Base-by-base conservation (phyloP, 2,113 vertebrate species). In the Tretioscincus oriximinensis region DNA sequence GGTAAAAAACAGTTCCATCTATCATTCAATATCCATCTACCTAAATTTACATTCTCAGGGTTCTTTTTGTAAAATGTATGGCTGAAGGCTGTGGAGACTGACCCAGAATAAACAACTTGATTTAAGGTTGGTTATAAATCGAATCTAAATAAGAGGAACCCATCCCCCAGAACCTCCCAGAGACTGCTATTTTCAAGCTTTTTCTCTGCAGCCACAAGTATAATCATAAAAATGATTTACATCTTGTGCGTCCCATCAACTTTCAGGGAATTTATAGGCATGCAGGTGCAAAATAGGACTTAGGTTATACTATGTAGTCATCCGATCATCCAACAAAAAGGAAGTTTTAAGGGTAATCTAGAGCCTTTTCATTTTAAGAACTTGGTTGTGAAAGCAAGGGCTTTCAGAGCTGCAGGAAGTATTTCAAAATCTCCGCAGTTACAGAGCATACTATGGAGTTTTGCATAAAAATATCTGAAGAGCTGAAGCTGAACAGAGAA, bases 381-480 rank as follows among this genome's bases (percentile, higher is more conserved):
- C 26, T 7, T 63, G 65, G 47, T n/a, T 82, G 41, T 82, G 28
- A 64, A 78, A 28, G 18, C 54, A 60, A 35, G 64, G 28, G 31
- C 49, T 76, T 58, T 47, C 18, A 31, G 21, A 14, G 49, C 41
- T 77, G 65, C 65, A 66, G 65, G 14, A 16, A 66, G 29, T 29
- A 29, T 66, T 66, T 29, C 65, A 66, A 66, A 28, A 66, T 29
- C 65, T 60, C 54, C 16, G 20, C 73, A 60, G 72, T 31, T 73
- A 54, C n/a, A 8, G 22, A 63, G 21, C 28, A 76, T 64, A 16
- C 9, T 24, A 9, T 26, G 26, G 22, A 14, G 16, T 47, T 28
- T 69, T 79, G 77, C 35, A 69, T 76, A 81, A 70, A 41, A 70
- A 49, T 64, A 61, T 61, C 26, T 29, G 65, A 60, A 69, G 76